Evolutionary conservation across 2,888 invertebrate genomes (phyloP), one percentile per base, ranked within the genome.

Genomic region (Stenodema calcarata): DNA sequence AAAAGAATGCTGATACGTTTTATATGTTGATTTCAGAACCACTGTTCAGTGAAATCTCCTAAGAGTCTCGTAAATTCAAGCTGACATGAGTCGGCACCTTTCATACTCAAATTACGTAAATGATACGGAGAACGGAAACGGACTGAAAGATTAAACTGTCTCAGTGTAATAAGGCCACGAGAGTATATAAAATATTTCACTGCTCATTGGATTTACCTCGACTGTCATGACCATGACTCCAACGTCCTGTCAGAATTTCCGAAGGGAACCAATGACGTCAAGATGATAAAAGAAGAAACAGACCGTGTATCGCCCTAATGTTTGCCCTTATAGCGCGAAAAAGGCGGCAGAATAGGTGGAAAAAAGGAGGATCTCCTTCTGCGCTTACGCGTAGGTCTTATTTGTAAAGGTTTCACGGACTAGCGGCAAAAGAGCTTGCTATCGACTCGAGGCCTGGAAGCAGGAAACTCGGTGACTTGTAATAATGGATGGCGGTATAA

Each of bases 381-480:
- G 9, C 23, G 62, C 23, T 23, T 62, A 62, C 62, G 62, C 54
- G 70, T n/a, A n/a, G n/a, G n/a, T 73, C n/a, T 73, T 73, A 73
- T 73, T 73, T 73, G 73, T 73, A 73, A 73, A 73, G 73, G 41
- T 35, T 73, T 73, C 73, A 73, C 73, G 73, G 73, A 41, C 41
- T 73, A 41, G 30, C 35, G 73, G 18, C 35, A n/a, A 41, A 73
- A 41, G 73, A 35, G 41, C 16, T 35, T 41, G 41, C 30, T 28
- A 9, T 73, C 41, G 30, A 14, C 70, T 30, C 27, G 35, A 41
- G 35, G 73, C 73, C 18, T 16, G 7, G 16, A 41, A 35, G 35
- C 41, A 73, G 16, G 16, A 9, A 41, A 30, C 35, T 41, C 30
- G 41, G 35, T 30, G 73, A 41, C 30, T 35, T 35, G 41, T 73